Evolutionary conservation across 2,113 vertebrate genomes (phyloP).

Genomic region (Brachionichthys hirsutus): DNA sequence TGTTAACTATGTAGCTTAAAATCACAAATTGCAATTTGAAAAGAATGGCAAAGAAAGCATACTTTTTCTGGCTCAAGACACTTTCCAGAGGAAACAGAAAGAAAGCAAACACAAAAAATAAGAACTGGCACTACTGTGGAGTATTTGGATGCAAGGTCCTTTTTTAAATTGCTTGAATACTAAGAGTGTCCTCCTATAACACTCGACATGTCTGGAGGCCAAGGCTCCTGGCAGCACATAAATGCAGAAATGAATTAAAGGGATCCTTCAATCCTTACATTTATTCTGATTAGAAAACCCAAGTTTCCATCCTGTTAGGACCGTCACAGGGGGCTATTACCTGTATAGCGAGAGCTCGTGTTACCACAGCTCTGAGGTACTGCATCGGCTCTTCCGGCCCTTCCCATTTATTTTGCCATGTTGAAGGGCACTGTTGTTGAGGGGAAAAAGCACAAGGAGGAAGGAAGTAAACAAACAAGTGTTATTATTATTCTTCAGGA

Average conservation of each 20-base stretch:
- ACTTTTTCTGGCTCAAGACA: too few relatives aligned
- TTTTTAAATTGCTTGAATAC: too few relatives aligned
- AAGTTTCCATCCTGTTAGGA: too few relatives aligned
- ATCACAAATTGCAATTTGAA: too few relatives aligned
- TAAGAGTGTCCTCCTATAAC: background rate
- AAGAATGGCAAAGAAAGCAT: too few relatives aligned
- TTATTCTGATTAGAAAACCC: conserved; percentile 5
- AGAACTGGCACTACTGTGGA: too few relatives aligned
- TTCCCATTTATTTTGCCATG: conserved; percentile 96
- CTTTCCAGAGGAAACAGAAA: too few relatives aligned
- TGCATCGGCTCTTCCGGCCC: conserved; percentile 96
- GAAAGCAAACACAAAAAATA: too few relatives aligned
- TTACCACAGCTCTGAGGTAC: conserved; percentile 89
- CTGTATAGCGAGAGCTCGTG: conserved; percentile 88
- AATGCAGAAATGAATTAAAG: conserved; percentile 32
- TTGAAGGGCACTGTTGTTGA: conserved; percentile 84
- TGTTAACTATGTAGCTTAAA: too few relatives aligned
- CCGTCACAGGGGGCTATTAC: conserved; percentile 69
- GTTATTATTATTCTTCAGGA: too few relatives aligned
- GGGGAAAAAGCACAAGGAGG: conserved; percentile 6
- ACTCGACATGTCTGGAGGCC: conserved; percentile 14
- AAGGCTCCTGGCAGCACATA: background rate
- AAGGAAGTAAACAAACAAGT: background rate
- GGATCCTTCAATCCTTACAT: conserved; percentile 24
- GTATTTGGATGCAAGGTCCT: too few relatives aligned